Conservation (phyloP, 2,888 invertebrate species). For the Apomyelois bistriatella region DNA sequence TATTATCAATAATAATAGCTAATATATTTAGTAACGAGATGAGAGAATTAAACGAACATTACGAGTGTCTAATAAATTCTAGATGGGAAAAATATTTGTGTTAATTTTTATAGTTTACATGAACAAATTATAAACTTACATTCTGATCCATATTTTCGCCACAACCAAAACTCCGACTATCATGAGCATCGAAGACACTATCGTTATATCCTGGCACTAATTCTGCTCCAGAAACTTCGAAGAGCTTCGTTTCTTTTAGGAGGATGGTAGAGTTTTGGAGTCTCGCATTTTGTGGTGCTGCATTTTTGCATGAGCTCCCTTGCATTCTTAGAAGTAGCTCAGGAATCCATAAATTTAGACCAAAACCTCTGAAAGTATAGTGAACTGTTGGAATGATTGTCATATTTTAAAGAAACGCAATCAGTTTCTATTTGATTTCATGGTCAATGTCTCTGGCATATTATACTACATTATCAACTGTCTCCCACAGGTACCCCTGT, state of each 20-base stretch:
- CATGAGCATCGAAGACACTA: conserved; percentile 29
- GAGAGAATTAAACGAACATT: no score
- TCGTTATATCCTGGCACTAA: conserved; percentile 35
- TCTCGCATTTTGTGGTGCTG: conserved; percentile 45
- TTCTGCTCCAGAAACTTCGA: conserved; percentile 51
- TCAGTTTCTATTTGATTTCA: no score
- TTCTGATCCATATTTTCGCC: conserved; percentile 54
- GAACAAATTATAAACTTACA: conserved; percentile 32
- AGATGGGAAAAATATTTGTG: background rate
- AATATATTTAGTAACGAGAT: no score
- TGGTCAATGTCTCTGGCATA: no score
- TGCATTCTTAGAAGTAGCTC: conserved; percentile 84
- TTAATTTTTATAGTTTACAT: no score
- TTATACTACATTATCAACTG: no score
- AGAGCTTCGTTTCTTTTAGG: conserved; percentile 69
- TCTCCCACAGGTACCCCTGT: no score
- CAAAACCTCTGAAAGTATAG: conserved; percentile 79
- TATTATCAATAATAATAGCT: no score
- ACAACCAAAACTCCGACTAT: conserved; percentile 35
- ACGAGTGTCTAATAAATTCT: no score
- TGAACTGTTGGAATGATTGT: background rate
- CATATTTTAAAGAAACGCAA: no score
- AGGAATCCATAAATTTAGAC: conserved; percentile 87
- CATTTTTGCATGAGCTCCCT: conserved; percentile 57
- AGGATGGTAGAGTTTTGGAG: conserved; percentile 46